phyloP scores from a whole-genome alignment of 2,113 vertebrate species.

The Platichthys flesus region DNA sequence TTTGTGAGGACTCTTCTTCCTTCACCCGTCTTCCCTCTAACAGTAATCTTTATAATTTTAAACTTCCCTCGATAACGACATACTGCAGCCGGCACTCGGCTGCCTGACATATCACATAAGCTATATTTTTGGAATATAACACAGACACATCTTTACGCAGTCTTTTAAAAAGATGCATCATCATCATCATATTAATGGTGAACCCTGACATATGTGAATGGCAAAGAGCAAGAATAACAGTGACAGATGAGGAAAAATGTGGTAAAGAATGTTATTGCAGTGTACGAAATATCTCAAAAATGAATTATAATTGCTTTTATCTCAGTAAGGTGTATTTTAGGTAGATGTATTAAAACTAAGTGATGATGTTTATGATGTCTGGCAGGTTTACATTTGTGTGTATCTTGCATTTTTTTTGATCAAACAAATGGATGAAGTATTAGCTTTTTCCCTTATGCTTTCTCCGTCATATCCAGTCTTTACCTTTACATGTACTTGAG shows the following conservation, averaged over 20 bases:
- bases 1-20: conserved; percentile 30
- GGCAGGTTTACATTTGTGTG: conserved; percentile 83
- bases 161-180: conserved; percentile 73
- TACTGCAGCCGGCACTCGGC: conserved; percentile 47
- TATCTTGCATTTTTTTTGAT: conserved; percentile 79
- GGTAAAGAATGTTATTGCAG: conserved; percentile 85
- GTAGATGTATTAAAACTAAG: conserved; percentile 80
- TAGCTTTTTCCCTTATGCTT: conserved; percentile 78
- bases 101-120: conserved; percentile 32
- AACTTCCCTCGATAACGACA: conserved; percentile 37
- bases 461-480: conserved; percentile 69
- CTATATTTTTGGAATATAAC: conserved; percentile 44
- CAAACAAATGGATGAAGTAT: conserved; percentile 84
- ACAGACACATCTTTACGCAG: conserved; percentile 63
- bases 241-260: conserved; percentile 69
- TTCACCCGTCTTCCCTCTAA: conserved; percentile 53
- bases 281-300: conserved; percentile 86
- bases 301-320: conserved; percentile 83
- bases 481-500: conserved; percentile 69
- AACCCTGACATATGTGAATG: conserved; percentile 89
- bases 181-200: conserved; percentile 72
- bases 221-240: conserved; percentile 67
- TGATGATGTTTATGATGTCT: conserved; percentile 80
- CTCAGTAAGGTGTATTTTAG: conserved; percentile 84
- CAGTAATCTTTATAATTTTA: conserved; percentile 49